Base-by-base conservation (phyloP, 1,140 invertebrate genomes). In the Hycleus phaleratus region DNA sequence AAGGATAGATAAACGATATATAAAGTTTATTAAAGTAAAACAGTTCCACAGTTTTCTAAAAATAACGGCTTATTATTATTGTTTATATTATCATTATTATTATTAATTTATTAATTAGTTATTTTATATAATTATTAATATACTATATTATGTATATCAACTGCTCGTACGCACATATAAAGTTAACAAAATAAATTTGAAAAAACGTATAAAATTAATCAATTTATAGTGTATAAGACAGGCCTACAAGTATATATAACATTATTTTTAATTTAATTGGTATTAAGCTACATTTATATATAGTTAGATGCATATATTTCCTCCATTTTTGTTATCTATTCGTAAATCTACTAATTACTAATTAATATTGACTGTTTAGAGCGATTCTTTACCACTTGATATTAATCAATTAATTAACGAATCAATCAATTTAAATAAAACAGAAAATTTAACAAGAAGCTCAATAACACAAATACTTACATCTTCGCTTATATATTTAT, bases 281-380 rank as follows among this genome's bases (percentile, higher is more conserved):
- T 42, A 56, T 66, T 63, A 69, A 68, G 69, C 69, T 71, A 69
- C 66, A 67, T 63, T 59, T 42, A 39, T 7, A 7, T 39, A 7
- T 7, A 7, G 38, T 39, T 39, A 39, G 58, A 64, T 68, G 62
- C 60, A 65, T 70, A 65, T 56, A 63, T 55, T 66, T 59, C 61
- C 63, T 60, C 50, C 47, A 4, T 43, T 53, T 49, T 56, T 49
- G 11, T 54, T 32, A 59, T 56, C 60, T 42, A n/a, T 11, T 63
- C 65, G 18, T 18, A 18, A 18, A 66, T 40, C 32, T 26, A 50
- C 60, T 65, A 67, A 18, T 59, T 59, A 66, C 69, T 71, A 71
- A 66, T 68, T 70, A 70, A 70, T 71, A 71, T 71, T 71, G 70
- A 71, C 70, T 68, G 59, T 69, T 70, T 61, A 69, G 68, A 71